Evolutionary conservation across 1,140 invertebrate species (phyloP), one percentile per base, ranked within the genome.

Genomic region (Drosophila serrata): DNA sequence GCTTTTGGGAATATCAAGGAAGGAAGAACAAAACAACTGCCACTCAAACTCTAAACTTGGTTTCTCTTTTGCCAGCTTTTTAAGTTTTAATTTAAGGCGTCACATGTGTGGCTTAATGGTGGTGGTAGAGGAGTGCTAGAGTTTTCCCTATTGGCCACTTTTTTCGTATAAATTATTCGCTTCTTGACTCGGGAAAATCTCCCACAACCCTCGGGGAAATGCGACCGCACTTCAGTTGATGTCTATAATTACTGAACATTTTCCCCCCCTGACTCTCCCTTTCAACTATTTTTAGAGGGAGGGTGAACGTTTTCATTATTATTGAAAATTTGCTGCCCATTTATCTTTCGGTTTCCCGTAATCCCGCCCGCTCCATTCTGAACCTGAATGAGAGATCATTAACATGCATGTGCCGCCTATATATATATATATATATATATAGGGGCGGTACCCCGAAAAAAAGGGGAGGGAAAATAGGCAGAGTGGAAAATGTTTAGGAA

Each of bases 121-220:
- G 60, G 62, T 37, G 27, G 3, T n/a, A 2, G 42, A 22, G 57
- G 33, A 8, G 40, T 6, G 63, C 31, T 70, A 33, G 9, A 55
- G 63, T 68, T 70, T 56, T 46, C 24, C 48, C 42, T 13, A 0
- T 33, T 11, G 42, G 9, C 12, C 29, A 39, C 37, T 43, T 37
- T 53, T 53, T 69, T 27, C 49, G 75, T 49, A 78, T 78, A 78
- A 78, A 79, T 79, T 78, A 78, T 78, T 67, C 55, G 73, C 61
- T 58, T 72, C 51, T 72, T 72, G 51, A 40, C 65, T 58, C 17
- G 64, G 64, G 67, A 11, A 68, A 70, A 69, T 69, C 68, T 48
- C 33, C 49, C 68, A 69, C 68, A 69, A 69, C 39, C 49, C 68
- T 24, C 27, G 48, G 19, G 67, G 68, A 68, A 40, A 45, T 31